These are phyloP conservation scores for Anoura caudifer DNA, from an alignment of 2,113 vertebrate species.

Conservation along the genomic window DNA sequence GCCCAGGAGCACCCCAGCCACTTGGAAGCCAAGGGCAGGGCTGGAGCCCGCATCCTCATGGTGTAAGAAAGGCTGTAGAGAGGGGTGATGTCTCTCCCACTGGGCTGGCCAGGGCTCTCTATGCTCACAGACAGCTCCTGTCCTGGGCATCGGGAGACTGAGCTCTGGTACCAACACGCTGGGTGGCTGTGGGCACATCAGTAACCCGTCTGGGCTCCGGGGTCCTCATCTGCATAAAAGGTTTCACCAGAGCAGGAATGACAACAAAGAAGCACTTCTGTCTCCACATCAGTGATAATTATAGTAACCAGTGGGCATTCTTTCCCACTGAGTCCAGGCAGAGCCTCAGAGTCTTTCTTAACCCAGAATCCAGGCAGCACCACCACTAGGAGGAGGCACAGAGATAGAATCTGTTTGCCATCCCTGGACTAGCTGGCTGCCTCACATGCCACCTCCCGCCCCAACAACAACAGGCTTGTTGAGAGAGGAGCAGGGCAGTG, in stretches of 20 bases:
- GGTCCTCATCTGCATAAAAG: neutral
- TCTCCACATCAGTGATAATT: neutral
- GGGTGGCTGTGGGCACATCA: neutral
- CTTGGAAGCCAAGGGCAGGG: conserved; percentile 73
- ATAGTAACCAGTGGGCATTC: fast-evolving
- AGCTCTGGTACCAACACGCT: neutral
- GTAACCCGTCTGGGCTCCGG: neutral
- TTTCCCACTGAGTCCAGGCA: neutral
- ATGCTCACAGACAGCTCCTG: too few relatives aligned
- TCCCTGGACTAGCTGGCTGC: neutral
- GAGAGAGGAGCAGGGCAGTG: too few relatives aligned
- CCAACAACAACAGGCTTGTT: too few relatives aligned
- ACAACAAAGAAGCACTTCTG: neutral
- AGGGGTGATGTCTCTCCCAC: neutral
- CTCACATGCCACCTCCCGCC: too few relatives aligned
- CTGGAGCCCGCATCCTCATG: conserved; percentile 81
- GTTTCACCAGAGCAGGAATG: neutral
- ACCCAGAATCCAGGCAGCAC: neutral
- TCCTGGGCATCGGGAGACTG: neutral
- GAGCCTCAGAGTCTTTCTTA: neutral
- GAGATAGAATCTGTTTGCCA: neutral
- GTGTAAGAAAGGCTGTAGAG: conserved; percentile 75
- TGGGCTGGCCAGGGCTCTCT: neutral
- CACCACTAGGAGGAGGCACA: neutral
- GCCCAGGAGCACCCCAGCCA: conserved; percentile 75